Evolutionary conservation across 92 coral and sea anemone genomes (phyloP), one percentile per base, ranked within the genome.

Genomic region (Hydrozoanthus gracilis): DNA sequence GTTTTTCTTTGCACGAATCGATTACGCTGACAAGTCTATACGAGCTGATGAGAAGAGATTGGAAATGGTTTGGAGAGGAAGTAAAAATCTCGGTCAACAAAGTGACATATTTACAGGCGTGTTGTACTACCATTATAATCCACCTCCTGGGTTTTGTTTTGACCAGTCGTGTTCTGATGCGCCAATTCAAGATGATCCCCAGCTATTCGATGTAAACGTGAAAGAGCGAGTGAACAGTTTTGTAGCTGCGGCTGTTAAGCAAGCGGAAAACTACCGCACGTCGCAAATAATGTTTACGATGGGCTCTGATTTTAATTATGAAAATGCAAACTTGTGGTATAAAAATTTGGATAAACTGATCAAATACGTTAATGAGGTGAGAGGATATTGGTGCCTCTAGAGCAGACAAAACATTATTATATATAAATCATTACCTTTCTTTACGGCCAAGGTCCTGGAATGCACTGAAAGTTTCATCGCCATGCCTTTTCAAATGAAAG

Each of bases 81-180:
- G 96, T 46, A 88, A 86, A 77, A 96, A 80, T 90, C 93, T 96
- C 14, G 98, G 91, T 27, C 49, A 91, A 83, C 83, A 74, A 18
- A 87, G 92, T 0, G 98, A 96, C 71, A 96, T 96, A 60, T 94
- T 96, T 87, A 94, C 99, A 2, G 99, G 99, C 93, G 95, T 96
- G 17, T 79, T 94, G 69, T 96, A 90, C 76, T 89, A 94, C 65
- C 89, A 83, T 0, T 96, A 96, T 73, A 92, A 92, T 16, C 98
- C 99, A n/a, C 99, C 99, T 2, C 50, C 80, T 6, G 96, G 98
- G 39, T 96, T 96, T 73, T 96, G 98, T 84, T 96, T 89, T 89
- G 99, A 96, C 77, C 93, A 92, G 90, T 89, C 93, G 12, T 94
- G 99, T 60, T 55, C 49, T 44, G 98, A 94, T 86, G 88, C 72